Evolutionary conservation across 2,113 vertebrate genomes (phyloP).

Genomic region (Clinocottus analis): DNA sequence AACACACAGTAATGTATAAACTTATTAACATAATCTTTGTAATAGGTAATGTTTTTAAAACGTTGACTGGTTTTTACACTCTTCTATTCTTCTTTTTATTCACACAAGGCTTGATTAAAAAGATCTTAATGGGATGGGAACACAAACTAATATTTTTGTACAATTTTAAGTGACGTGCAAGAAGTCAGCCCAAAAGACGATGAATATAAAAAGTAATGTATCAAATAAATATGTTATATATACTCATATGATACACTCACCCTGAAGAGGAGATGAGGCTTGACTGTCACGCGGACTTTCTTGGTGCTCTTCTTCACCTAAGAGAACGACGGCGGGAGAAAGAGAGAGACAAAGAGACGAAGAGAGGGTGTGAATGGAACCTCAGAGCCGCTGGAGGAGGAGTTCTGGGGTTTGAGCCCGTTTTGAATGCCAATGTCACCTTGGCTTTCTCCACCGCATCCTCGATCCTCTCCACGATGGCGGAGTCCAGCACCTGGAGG

Average conservation of each 20-base stretch:
- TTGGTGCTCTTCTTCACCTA: conserved; percentile 93
- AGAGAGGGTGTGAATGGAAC: background rate
- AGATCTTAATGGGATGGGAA: too few relatives aligned
- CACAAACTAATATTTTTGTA: background rate
- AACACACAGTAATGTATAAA: too few relatives aligned
- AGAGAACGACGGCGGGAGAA: conserved; percentile 4
- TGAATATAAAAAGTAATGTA: background rate
- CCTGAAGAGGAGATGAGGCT: conserved; percentile 94
- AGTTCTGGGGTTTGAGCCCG: background rate
- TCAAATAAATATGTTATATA: background rate
- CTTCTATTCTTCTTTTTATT: too few relatives aligned
- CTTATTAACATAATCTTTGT: too few relatives aligned
- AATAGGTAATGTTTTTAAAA: too few relatives aligned
- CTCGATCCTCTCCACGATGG: conserved; percentile 76
- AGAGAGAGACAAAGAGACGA: too few relatives aligned
- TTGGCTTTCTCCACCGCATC: conserved; percentile 74
- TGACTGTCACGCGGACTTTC: conserved; percentile 97
- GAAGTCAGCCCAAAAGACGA: background rate
- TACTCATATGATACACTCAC: conserved; percentile 81
- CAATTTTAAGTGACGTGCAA: background rate
- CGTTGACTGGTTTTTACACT: too few relatives aligned
- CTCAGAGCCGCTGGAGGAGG: background rate
- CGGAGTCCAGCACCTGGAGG: conserved; percentile 71
- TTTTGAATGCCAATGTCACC: conserved; percentile 33
- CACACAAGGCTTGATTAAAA: too few relatives aligned